These are phyloP conservation scores for Coleophora flavipennella DNA, from an alignment of 2,888 invertebrate species.

Conservation along the genomic window DNA sequence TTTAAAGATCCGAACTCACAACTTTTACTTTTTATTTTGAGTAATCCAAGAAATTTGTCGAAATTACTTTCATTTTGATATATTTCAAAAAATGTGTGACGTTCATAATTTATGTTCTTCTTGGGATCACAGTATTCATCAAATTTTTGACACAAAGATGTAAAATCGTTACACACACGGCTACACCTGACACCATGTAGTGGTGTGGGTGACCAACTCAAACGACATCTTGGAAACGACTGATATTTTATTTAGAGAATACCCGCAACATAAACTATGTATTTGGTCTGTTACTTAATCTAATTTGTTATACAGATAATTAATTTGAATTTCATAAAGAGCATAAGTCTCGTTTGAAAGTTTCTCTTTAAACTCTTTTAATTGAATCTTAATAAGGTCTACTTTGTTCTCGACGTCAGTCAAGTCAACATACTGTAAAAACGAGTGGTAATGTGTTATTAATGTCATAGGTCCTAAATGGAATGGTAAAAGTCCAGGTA, in stretches of 20 bases:
- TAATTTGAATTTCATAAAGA: constrained; percentile 4
- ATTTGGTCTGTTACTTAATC: neutral
- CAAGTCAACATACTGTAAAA: constrained; percentile 6
- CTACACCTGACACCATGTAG: too few relatives aligned
- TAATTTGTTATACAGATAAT: neutral
- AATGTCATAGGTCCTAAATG: too few relatives aligned
- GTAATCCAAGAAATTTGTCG: constrained; percentile 8
- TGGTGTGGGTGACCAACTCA: too few relatives aligned
- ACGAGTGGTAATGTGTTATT: too few relatives aligned
- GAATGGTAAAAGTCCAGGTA: too few relatives aligned
- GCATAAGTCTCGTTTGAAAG: neutral
- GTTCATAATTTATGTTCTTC: constrained; percentile 12
- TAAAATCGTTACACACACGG: constrained; percentile 1
- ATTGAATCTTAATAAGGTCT: neutral
- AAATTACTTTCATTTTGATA: constrained; percentile 10
- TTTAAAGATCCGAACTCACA: constrained; percentile 14
- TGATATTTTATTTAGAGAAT: too few relatives aligned
- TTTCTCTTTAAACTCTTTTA: neutral
- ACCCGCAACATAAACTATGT: too few relatives aligned
- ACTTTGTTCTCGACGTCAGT: constrained; percentile 2
- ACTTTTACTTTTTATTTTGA: constrained; percentile 12
- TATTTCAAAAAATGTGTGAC: constrained; percentile 13
- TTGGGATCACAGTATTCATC: constrained; percentile 5
- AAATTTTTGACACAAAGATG: constrained; percentile 6
- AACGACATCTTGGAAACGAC: too few relatives aligned